phyloP scores from a whole-genome alignment of 2,797 vertebrate genomes.

The Myotis daubentonii region DNA sequence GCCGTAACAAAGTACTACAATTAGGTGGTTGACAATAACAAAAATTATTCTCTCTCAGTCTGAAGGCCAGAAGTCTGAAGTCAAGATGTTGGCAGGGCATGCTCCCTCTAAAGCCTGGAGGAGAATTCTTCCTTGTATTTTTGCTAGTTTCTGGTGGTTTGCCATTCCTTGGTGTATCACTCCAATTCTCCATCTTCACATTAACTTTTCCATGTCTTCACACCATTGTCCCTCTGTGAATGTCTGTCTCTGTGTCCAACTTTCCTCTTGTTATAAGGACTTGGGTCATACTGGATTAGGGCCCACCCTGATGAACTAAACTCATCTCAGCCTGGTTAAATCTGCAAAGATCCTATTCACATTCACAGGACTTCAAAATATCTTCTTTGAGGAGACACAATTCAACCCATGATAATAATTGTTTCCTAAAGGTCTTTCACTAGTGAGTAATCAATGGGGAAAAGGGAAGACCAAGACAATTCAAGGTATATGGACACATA shows the following conservation, averaged over 20 bases:
- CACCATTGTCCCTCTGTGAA: not conserved
- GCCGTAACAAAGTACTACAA: not conserved
- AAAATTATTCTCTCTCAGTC: not conserved
- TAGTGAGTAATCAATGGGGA: not conserved
- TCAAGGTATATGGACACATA: not conserved
- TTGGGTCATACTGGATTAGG: not conserved
- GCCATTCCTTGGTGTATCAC: not conserved
- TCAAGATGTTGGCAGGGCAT: not conserved
- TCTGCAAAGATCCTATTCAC: not conserved
- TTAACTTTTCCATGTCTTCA: not conserved
- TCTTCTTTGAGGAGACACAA: not conserved
- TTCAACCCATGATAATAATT: not conserved
- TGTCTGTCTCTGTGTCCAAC: not conserved
- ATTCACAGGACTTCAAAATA: not conserved
- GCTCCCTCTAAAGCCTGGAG: not conserved
- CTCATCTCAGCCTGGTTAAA: not conserved
- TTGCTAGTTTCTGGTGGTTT: too few species aligned
- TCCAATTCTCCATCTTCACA: not conserved
- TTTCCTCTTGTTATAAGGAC: not conserved
- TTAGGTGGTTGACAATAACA: not conserved
- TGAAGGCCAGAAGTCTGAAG: not conserved
- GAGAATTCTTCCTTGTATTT: not conserved
- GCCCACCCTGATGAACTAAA: not conserved
- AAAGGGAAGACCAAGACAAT: not conserved
- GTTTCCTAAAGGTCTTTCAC: not conserved